Base-by-base conservation (phyloP, 1,140 invertebrate species). In the Bursaphelenchus mucronatus region DNA sequence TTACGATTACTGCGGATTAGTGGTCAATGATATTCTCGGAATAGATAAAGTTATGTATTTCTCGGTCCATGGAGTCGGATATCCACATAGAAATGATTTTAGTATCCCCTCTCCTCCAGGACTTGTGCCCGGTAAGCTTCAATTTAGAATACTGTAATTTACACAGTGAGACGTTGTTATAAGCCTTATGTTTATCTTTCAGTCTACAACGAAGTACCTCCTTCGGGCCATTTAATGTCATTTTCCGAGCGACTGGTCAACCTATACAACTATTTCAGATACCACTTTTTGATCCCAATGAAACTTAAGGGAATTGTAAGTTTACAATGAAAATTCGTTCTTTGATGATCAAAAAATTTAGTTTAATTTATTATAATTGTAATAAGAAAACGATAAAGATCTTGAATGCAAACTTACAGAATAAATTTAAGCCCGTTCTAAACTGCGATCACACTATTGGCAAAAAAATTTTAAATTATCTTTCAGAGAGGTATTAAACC, bases 1-100 rank as follows among this genome's bases (percentile, higher is more conserved):
- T 39, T 55, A 64, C 30, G 69, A 70, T 49, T 17, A 4, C 1
- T 72, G 70, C 41, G 21, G 64, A 17, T 58, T 70, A 19, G 15
- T 54, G 9, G 17, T 74, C 17, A 68, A 68, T 17, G 52, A 59
- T 46, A 8, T 44, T 13, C 47, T 70, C 5, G 65, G 53, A 11
- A 73, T 70, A n/a, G 17, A 52, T n/a, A 41, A 63, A 3, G 51
- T 40, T 39, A 11, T 73, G 15, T 50, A 11, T 19, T 66, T 57
- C 15, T 59, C 68, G 13, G n/a, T 54, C 0, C 41, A 67, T 39
- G 63, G 70, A 19, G 15, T 70, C 9, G 39, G 4, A 1, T 61
- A 68, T 40, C 41, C 39, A 15, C 2, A 19, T 3, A 45, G 40
- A n/a, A 21, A 55, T 21, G 47, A 41, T 21, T 50, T 45, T n/a